These are phyloP conservation scores for Lophotis ruficrista DNA, from an alignment of 2,113 vertebrate species.

Conservation along the genomic window DNA sequence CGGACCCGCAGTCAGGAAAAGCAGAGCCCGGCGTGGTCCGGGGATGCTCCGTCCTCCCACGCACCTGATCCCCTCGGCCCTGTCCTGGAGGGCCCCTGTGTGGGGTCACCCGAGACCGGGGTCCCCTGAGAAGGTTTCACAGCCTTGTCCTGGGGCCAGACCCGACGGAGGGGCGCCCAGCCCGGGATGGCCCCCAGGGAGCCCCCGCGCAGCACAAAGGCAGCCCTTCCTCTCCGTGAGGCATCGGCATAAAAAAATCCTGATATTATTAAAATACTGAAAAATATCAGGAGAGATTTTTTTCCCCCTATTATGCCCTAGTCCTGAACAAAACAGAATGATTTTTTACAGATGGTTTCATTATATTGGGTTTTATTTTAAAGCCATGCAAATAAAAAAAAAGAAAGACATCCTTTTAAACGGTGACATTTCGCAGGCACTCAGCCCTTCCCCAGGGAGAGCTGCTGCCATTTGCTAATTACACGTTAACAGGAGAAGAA, in stretches of 20 bases:
- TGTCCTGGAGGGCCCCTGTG: rapidly evolving
- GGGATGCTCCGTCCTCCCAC: rapidly evolving
- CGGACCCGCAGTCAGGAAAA: neutral
- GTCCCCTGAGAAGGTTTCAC: neutral
- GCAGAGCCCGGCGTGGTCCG: neutral
- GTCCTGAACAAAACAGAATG: neutral
- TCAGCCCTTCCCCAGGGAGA: slow-evolving; percentile 46
- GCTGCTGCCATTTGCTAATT: slow-evolving; percentile 67
- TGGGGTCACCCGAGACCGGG: neutral
- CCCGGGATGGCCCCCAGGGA: rapidly evolving
- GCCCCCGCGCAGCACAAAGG: neutral
- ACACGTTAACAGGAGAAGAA: slow-evolving; percentile 64
- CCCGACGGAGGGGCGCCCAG: neutral
- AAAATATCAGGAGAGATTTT: neutral
- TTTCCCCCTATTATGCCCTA: rapidly evolving
- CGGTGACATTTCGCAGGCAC: slow-evolving; percentile 20
- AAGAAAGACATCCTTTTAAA: slow-evolving; percentile 10
- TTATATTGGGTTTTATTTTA: slow-evolving; percentile 15
- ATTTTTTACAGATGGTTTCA: slow-evolving; percentile 18
- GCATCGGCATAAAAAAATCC: neutral
- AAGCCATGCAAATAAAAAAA: neutral
- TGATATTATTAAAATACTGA: neutral
- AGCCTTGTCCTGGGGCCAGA: no score
- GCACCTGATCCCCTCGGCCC: rapidly evolving
- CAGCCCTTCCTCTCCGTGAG: rapidly evolving